Base-by-base conservation (phyloP, 2,797 vertebrate genomes). In the Anabacerthia variegaticeps region DNA sequence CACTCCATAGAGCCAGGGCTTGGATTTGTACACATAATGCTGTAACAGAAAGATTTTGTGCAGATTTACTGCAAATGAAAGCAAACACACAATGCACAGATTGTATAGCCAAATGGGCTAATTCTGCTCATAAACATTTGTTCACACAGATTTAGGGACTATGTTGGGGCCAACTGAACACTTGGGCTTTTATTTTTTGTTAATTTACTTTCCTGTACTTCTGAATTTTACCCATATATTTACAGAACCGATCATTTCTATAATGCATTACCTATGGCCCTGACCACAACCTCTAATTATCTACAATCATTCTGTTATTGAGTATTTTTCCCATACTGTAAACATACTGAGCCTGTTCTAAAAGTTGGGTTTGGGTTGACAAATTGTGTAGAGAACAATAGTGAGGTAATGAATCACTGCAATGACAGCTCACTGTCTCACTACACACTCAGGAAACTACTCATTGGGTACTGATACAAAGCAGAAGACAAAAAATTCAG, bases 91-190 rank as follows among this genome's bases (percentile, higher is more conserved):
- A 75, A 22, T 51, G 73, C 20, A 55, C 15, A 34, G 72, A 13
- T 14, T 76, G 59, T 21, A 52, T 5, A 75, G 37, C 51, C 69
- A 94, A 85, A 77, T 16, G 46, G 61, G 61, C 21, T 83, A 34
- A 81, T 89, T 78, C 73, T 79, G 39, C 21, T 92, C 51, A 46
- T 34, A 59, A 92, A 75, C 75, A 89, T 85, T 88, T 95, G 68
- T 67, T 80, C 56, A 52, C 61, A 48, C n/a, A 88, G n/a, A 75
- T 91, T 95, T 73, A 74, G 32, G 63, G 80, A 17, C 69, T 74
- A 17, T 10, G 1, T 16, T 61, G 34, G 49, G 65, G 49, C 51
- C 36, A 90, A 12, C 0, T n/a, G 82, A 84, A 94, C 66, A 58
- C 51, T 59, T 77, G 68, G 39, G 24, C 30, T 43, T 54, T 48